Percentiles rank a stretch among this genome's conserved stretches.
These are phyloP conservation scores for Chondrilla cf. caribensis DNA, from an alignment of 37 sponge, comb jelly and placozoan species.

Conservation along the genomic window DNA sequence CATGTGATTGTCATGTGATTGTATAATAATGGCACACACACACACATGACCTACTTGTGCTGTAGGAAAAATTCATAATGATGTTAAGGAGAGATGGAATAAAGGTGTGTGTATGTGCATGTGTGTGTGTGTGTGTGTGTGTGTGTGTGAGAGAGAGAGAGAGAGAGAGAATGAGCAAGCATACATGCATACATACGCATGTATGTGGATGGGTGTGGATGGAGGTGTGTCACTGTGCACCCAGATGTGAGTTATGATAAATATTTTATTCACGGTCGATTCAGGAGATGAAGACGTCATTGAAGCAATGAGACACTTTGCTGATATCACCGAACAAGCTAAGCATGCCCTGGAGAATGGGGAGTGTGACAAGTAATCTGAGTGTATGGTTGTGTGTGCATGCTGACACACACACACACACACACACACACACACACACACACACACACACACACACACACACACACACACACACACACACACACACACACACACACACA, in stretches of 20 bases:
- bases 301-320: conserved; percentile 77
- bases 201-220: not conserved
- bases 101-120: conserved; percentile 33
- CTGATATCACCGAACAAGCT: conserved; percentile 57
- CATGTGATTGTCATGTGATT: not conserved
- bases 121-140: not conserved
- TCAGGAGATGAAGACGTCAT: conserved; percentile 69
- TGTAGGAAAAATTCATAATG: conserved; percentile 80
- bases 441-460: not conserved
- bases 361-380: conserved; percentile 38
- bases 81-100: conserved; percentile 70
- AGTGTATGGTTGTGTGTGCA: not conserved
- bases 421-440: not conserved
- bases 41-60: not conserved
- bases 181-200: not conserved
- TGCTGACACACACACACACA: not conserved
- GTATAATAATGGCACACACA: not conserved
- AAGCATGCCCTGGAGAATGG: conserved; percentile 62
- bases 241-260: too few species aligned
- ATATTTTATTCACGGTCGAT: too few species aligned
- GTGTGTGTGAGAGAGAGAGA: not conserved
- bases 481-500: not conserved
- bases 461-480: not conserved
- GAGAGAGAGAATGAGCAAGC: not conserved
- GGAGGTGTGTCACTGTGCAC: not conserved